Evolutionary conservation across 1,140 invertebrate genomes (phyloP).

Genomic region (Metopolophium dirhodum): DNA sequence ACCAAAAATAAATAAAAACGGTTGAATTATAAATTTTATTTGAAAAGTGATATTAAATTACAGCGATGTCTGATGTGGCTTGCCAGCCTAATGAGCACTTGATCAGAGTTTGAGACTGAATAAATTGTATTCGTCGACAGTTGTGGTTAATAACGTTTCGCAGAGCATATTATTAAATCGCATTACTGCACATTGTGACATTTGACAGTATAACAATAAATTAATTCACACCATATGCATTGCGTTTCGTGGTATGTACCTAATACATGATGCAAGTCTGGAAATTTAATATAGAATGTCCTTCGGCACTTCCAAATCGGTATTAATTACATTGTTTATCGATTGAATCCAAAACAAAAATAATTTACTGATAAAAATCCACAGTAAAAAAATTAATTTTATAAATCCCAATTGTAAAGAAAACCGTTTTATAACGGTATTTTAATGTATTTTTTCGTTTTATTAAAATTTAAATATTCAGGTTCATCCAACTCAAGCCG

Average conservation of each 20-base stretch:
- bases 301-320: background rate
- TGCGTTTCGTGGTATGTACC: background rate
- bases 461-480: background rate
- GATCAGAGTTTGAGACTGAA: background rate
- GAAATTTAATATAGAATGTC: background rate
- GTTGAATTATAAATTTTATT: background rate
- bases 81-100: background rate
- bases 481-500: background rate
- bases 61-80: background rate
- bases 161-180: background rate
- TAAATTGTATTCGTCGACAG: background rate
- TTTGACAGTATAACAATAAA: background rate
- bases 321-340: background rate
- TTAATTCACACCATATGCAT: background rate
- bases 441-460: background rate
- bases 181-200: background rate
- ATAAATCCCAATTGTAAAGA: too few species aligned
- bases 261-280: background rate
- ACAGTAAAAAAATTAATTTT: too few species aligned
- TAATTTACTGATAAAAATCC: background rate
- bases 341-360: background rate
- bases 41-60: background rate
- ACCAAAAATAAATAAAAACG: background rate
- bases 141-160: background rate
- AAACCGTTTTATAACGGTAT: too few species aligned